Base-by-base conservation (phyloP, 2,113 vertebrate genomes). In the Protomyctophum bolini region DNA sequence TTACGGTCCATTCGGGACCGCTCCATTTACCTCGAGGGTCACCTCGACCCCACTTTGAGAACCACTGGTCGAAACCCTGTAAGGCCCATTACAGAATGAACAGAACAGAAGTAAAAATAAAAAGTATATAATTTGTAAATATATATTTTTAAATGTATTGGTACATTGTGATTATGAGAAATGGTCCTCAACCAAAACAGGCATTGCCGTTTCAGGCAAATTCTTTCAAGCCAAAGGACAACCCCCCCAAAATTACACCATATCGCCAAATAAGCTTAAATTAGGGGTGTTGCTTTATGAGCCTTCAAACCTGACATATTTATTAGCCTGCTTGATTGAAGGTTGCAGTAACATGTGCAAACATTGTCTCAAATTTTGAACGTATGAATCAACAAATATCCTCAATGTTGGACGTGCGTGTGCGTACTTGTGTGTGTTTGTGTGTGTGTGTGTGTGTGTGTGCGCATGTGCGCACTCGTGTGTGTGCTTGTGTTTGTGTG, bases 281-380 rank as follows among this genome's bases (percentile, higher is more conserved):
- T 86, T 12, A 87, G 75, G 54, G 79, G 70, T 85, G 64, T 51
- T 67, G 60, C 58, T 87, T 90, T 87, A 88, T 85, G 75, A 85
- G 83, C 63, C 0, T 62, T 86, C 80, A 72, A 7, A 75, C 50
- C 66, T 87, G 88, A 90, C 87, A 87, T 58, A 72, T 90, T 87
- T 85, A 86, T 41, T 41, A 41, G 33, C 33, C 75, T 56, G 1
- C 79, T 64, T 85, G 82, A 86, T 83, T 90, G 71, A 82, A 79
- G 87, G 80, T 81, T 87, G 73, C 73, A 63, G 58, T 10, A 56
- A 74, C 54, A 48, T 55, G 50, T 66, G 81, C 28, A 9, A 73
- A 55, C 10, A 0, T 63, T 68, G 50, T 64, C 57, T 70, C 77
- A 68, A 29, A 76, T 75, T 66, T 41, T 86, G 63, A 64, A 29